Evolutionary conservation across 2,888 invertebrate species (phyloP).

Genomic region (Glaucopsyche alexis): DNA sequence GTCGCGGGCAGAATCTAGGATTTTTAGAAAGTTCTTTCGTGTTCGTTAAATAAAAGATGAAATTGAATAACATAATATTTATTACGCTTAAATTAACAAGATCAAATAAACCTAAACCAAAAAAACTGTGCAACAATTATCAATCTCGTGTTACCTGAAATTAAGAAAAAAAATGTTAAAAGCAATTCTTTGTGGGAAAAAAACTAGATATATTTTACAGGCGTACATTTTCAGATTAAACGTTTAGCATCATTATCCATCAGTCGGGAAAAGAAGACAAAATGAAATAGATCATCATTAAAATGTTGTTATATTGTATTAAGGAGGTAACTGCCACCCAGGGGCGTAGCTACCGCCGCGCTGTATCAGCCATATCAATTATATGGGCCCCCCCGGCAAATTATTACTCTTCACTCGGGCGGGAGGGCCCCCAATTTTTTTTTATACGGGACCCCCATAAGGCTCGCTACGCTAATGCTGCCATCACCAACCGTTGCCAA

Average conservation of each 20-base stretch:
- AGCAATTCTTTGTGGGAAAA: not conserved
- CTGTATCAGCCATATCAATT: too few relatives aligned
- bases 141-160: constrained; percentile 14
- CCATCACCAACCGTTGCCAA: not conserved
- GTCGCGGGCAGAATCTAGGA: too few relatives aligned
- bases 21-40: too few relatives aligned
- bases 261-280: constrained; percentile 79
- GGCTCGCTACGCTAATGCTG: too few relatives aligned
- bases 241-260: constrained; percentile 56
- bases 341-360: too few relatives aligned
- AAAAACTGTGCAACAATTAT: constrained; percentile 7
- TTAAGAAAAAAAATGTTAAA: constrained; percentile 7
- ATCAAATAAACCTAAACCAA: not conserved
- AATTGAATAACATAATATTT: not conserved
- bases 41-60: not conserved
- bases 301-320: not conserved
- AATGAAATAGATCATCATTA: constrained; percentile 52
- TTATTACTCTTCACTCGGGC: too few relatives aligned
- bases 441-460: too few relatives aligned
- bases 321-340: not conserved
- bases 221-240: constrained; percentile 37
- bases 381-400: too few relatives aligned
- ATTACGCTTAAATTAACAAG: constrained; percentile 21
- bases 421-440: too few relatives aligned
- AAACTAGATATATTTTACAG: not conserved